Evolutionary conservation across 2,113 vertebrate genomes (phyloP).

Genomic region (Typhlomys cinereus): DNA sequence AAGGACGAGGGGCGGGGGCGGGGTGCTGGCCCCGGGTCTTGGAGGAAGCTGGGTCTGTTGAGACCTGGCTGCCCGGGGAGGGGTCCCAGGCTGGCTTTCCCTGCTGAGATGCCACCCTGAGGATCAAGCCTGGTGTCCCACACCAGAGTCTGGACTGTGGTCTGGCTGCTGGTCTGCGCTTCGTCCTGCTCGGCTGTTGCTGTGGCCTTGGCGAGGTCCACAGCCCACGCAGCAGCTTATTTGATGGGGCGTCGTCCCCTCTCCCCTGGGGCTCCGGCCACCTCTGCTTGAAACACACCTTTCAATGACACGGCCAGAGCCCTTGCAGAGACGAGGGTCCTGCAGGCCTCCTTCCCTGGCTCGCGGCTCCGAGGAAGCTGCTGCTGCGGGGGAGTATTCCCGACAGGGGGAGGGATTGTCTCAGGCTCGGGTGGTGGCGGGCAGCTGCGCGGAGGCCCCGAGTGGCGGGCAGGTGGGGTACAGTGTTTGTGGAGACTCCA

Average conservation of each 20-base stretch:
- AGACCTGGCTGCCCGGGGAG: not conserved
- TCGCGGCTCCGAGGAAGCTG: not conserved
- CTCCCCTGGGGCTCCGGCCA: not conserved
- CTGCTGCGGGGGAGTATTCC: not conserved
- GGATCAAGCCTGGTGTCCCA: not conserved
- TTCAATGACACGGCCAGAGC: not conserved
- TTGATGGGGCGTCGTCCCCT: not conserved
- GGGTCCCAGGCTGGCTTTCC: not conserved
- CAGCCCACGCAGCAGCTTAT: not conserved
- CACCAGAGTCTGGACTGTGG: not conserved
- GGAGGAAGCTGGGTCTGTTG: not conserved
- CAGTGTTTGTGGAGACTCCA: not conserved
- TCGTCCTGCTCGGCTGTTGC: not conserved
- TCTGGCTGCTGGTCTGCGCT: not conserved
- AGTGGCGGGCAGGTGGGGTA: not conserved
- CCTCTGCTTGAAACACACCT: not conserved
- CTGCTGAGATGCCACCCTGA: not conserved
- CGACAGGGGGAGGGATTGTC: too few relatives aligned
- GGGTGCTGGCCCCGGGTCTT: not conserved
- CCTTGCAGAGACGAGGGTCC: not conserved
- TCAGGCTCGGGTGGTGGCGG: not conserved
- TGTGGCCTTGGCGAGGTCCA: not conserved
- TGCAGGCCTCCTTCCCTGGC: not conserved
- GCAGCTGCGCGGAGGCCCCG: not conserved
- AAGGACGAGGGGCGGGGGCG: not conserved